These are phyloP conservation scores for Recurvirostra avosetta DNA, from an alignment of 2,113 vertebrate species.

Conservation along the genomic window DNA sequence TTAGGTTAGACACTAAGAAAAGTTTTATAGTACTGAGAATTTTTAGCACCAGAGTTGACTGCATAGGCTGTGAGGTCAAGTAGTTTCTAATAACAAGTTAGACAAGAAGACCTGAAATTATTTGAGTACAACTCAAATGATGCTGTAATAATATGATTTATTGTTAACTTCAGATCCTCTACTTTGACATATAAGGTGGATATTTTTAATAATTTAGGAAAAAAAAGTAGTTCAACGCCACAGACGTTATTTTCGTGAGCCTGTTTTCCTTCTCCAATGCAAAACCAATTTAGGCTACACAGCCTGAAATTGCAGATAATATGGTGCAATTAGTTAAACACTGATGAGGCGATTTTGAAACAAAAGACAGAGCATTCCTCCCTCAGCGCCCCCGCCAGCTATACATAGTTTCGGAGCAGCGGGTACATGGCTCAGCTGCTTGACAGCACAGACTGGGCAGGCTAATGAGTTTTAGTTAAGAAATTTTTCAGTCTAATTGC, in stretches of 20 bases:
- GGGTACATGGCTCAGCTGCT: neutral
- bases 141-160: neutral
- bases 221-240: neutral
- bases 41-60: neutral
- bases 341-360: neutral
- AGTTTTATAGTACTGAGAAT: neutral
- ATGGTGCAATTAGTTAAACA: neutral
- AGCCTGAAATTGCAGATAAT: neutral
- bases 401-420: neutral
- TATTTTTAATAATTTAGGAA: neutral
- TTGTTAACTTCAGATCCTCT: neutral
- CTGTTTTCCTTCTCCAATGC: neutral
- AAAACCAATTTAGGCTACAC: neutral
- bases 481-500: constrained; percentile 1
- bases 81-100: neutral
- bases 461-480: neutral
- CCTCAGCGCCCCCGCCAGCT: neutral
- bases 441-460: neutral
- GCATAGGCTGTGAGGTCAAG: neutral
- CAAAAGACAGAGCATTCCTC: neutral
- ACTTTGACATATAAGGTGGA: neutral
- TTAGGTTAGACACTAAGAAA: neutral
- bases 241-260: neutral
- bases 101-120: neutral
- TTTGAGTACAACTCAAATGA: neutral